Evolutionary conservation across 2,888 invertebrate species (phyloP), one percentile per base, ranked within the genome.

Genomic region (Xestia c-nigrum): DNA sequence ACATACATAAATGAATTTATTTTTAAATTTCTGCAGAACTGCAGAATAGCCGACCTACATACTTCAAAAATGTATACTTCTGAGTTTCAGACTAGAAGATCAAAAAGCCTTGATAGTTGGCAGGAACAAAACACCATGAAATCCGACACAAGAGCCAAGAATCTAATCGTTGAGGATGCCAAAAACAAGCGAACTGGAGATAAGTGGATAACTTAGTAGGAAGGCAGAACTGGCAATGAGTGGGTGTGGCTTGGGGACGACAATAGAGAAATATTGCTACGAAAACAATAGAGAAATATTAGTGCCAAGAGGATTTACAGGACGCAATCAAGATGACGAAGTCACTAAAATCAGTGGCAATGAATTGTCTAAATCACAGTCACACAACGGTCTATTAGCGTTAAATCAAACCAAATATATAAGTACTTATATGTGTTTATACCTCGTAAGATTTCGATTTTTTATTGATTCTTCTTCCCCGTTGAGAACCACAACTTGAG

Each of bases 121-220:
- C 57, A 65, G 7, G 55, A 70, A 61, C 65, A 55, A 76, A 69
- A 83, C 69, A 68, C 31, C 47, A 80, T 69, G 52, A 59, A 59
- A 72, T 52, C 57, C 24, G 24, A 50, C 31, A 40, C 31, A n/a
- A 40, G 57, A 64, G 80, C 64, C 84, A 81, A 80, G 72, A 64
- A 67, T 84, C 14, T 59, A 52, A 80, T 67, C 52, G 64, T 52
- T 38, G 57, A 65, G 40, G 57, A 78, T 59, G 81, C 85, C 85
- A 81, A 81, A 72, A 79, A 52, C 40, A 24, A 84, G 80, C 47
- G 57, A 72, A 81, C 40, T 38, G 21, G 4, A 46, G 40, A 72
- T 68, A 84, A 81, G n/a, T 79, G 47, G 67, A 67, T 83, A 78
- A 78, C 64, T 78, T 69, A 66, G 59, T 77, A 21, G 16, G 14